A percentile compares a stretch with the other conserved stretches of the same genome.
Evolutionary conservation across 2,797 vertebrate species (phyloP).

Genomic region (Gambelia wislizenii): DNA sequence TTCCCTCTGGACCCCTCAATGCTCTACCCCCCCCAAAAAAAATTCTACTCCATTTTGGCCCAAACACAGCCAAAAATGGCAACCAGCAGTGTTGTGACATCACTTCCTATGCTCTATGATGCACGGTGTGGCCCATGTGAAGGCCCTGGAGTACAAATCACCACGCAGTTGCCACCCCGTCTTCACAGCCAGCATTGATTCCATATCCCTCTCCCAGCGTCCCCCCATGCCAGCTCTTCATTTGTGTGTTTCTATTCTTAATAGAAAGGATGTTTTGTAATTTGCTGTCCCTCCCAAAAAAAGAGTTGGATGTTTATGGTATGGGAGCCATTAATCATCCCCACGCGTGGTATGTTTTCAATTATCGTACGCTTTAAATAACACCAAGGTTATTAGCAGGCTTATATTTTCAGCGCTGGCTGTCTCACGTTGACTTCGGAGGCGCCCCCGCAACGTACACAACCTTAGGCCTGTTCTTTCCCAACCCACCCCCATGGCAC

Average conservation of each 20-base stretch:
- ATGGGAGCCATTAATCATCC: neutral
- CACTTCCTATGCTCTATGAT: too few species aligned
- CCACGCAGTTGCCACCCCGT: too few species aligned
- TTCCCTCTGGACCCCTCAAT: too few species aligned
- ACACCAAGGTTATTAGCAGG: neutral
- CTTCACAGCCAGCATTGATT: neutral
- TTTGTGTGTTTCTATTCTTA: neutral
- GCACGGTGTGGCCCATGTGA: too few species aligned
- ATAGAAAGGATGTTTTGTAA: neutral
- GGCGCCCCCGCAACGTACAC: neutral
- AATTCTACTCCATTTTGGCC: too few species aligned
- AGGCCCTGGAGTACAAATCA: too few species aligned
- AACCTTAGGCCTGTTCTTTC: neutral
- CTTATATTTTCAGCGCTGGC: neutral
- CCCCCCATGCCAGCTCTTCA: neutral
- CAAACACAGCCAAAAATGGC: too few species aligned
- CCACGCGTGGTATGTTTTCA: neutral
- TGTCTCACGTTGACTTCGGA: neutral
- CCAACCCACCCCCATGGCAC: neutral
- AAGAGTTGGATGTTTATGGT: neutral
- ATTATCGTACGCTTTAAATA: conserved; percentile 19
- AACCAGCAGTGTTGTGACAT: too few species aligned
- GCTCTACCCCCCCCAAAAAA: too few species aligned
- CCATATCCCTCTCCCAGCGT: too few species aligned
- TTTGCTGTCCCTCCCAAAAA: neutral